Evolutionary conservation across 2,797 vertebrate genomes (phyloP), one percentile per base, ranked within the genome.

Genomic region (Myotis myotis): DNA sequence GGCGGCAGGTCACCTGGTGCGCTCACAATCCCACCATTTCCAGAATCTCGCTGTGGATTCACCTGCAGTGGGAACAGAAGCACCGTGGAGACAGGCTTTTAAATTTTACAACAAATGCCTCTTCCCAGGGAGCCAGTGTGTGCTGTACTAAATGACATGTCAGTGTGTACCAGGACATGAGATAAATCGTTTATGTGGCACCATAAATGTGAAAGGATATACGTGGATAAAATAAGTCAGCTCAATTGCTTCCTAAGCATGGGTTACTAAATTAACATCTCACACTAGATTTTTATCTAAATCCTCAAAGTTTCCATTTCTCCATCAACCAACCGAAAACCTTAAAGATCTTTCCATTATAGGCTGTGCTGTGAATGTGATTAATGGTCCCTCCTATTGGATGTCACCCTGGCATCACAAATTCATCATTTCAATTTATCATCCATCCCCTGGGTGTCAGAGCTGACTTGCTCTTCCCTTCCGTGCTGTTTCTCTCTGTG

Each of bases 341-440:
- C 55, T 80, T 41, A 6, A 33, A 36, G n/a, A 44, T 84, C 55
- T 71, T 60, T 23, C 17, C 41, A 44, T 20, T 5, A n/a, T 19
- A 11, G 30, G 41, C 22, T 51, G 51, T 51, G 72, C 38, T 79
- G 44, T 49, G 51, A 60, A n/a, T 19, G 4, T 95, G 91, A 92
- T 68, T 55, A 91, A 85, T 64, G 79, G 60, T 66, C 60, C 55
- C n/a, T 72, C 86, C 83, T 44, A 30, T 55, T 7, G 20, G 28
- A 47, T 62, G 60, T 60, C 49, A 41, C 1, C 0, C 53, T 4
- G 38, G 41, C 53, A 36, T 44, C n/a, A 30, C 91, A 76, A 49
- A 71, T 38, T 68, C 94, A 25, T 87, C 79, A 20, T 44, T 82
- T 80, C 79, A 66, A 47, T 93, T 88, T 68, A 80, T 93, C 91